Base-by-base conservation (phyloP, 2,797 vertebrate species). In the Falco novaeseelandiae region DNA sequence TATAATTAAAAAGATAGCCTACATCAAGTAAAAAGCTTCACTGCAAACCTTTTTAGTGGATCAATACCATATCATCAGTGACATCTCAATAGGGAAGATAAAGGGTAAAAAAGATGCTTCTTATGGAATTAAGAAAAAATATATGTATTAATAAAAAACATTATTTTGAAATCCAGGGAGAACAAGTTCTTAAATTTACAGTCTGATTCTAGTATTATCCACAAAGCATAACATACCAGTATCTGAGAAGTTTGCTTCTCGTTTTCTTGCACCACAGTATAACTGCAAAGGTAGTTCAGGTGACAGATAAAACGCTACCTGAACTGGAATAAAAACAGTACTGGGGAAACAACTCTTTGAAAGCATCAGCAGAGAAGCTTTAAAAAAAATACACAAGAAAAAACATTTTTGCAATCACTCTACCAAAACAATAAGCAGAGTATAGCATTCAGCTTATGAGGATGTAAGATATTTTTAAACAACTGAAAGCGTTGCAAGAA, bases 11-110 rank as follows among this genome's bases (percentile, higher is more conserved):
- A 96, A 93, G 78, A 87, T 74, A 95, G 87, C 30, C 78, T 72
- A 91, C 51, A 93, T 84, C 70, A 95, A 91, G 73, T 14, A 83
- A 96, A 97, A 83, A 94, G 93, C 77, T 87, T 96, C 83, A 73
- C 51, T 78, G 54, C 73, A 96, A 96, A 92, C 89, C 83, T 91
- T 95, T 95, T 95, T 92, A 93, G 93, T 70, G 25, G 91, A 97
- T 88, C 96, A 82, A 97, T 96, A 96, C 71, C 85, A 4, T 80
- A 88, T 38, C 48, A 92, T 62, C 91, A 95, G 81, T 84, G 93
- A 88, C 74, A 96, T 72, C 52, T 92, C 59, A 92, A 91, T 1
- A 81, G 20, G 15, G 27, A 90, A 40, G 63, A 90, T 69, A 80
- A 58, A 79, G 57, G 52, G 32, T 89, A 90, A 89, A 90, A 84